Conservation (phyloP, 2,797 vertebrate species). For the Podargus strigoides region DNA sequence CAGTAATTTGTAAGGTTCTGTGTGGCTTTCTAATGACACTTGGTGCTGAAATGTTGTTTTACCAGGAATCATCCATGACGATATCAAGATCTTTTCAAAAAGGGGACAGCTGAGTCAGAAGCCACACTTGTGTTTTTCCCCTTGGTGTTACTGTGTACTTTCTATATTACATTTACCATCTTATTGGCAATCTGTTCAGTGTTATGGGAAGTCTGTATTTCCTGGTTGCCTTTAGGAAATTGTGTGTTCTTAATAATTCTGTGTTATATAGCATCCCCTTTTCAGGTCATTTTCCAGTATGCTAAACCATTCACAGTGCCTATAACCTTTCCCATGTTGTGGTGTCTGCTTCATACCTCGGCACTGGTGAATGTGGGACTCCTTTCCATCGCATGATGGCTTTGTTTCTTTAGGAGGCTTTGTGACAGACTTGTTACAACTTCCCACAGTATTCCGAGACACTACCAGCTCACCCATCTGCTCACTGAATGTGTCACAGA, state of each 20-base stretch:
- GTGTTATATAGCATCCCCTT: background rate
- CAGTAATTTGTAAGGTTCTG: background rate
- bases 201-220: background rate
- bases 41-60: background rate
- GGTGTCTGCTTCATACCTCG: background rate
- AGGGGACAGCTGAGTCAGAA: background rate
- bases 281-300: background rate
- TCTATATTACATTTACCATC: background rate
- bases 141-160: background rate
- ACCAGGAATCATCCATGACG: background rate
- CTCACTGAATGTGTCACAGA: background rate
- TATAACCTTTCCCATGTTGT: background rate
- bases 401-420: background rate
- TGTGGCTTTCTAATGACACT: background rate
- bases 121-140: background rate
- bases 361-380: background rate
- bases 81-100: background rate
- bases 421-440: background rate
- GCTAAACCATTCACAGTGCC: background rate
- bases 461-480: background rate
- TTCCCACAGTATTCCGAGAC: background rate
- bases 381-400: rapidly evolving
- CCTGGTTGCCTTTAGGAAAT: background rate
- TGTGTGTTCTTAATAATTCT: background rate
- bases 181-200: background rate